phyloP scores from a whole-genome alignment of 2,113 vertebrate species.

The Sapajus apella region DNA sequence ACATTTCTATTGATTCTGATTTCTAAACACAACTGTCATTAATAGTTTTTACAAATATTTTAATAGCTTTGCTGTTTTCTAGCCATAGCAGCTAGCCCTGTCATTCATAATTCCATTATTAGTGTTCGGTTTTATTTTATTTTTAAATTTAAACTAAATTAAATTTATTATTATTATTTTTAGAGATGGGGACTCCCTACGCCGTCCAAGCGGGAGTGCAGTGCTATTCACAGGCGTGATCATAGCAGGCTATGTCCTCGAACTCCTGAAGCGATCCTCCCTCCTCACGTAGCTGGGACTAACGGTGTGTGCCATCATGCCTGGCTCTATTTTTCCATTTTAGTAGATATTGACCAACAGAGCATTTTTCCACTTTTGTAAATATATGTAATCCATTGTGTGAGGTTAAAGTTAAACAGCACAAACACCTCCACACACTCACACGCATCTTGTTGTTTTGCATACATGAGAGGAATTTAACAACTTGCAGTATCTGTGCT shows the following conservation, averaged over 20 bases:
- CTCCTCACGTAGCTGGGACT: too few species aligned
- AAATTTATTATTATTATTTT: too few species aligned
- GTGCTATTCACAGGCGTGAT: too few species aligned
- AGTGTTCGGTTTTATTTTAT: neutral
- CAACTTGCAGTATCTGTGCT: neutral
- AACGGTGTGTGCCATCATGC: too few species aligned
- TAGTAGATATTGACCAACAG: slow-evolving; percentile 1
- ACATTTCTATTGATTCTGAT: neutral
- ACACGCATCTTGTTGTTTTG: neutral
- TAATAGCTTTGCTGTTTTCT: neutral
- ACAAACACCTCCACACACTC: neutral
- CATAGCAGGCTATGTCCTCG: too few species aligned
- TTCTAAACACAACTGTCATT: neutral
- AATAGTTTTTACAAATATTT: neutral
- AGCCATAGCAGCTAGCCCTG: neutral
- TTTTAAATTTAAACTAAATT: too few species aligned
- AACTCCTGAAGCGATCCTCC: too few species aligned
- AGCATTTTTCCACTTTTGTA: neutral
- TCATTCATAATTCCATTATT: neutral
- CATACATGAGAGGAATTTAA: neutral
- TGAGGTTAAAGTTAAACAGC: neutral
- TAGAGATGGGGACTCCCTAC: too few species aligned
- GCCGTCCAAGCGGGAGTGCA: too few species aligned
- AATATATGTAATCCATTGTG: neutral
- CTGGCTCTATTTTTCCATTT: neutral